Evolutionary conservation across 2,113 vertebrate genomes (phyloP).

Genomic region (Phasianus colchicus): DNA sequence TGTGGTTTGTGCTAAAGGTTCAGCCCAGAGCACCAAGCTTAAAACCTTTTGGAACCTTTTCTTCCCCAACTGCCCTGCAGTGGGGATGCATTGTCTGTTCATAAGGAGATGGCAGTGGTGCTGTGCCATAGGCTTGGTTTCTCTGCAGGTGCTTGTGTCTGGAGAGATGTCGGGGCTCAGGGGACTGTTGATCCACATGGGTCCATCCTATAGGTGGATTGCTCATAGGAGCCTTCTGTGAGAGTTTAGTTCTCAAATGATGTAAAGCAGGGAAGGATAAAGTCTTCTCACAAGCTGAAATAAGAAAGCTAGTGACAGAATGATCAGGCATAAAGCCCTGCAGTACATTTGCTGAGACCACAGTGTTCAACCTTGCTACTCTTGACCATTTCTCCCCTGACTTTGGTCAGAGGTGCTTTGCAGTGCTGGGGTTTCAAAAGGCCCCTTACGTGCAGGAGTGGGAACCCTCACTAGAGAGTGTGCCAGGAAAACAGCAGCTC

Average conservation of each 20-base stretch:
- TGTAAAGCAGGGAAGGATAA: neutral
- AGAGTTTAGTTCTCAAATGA: neutral
- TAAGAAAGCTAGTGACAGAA: neutral
- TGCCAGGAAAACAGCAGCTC: neutral
- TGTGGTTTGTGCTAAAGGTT: neutral
- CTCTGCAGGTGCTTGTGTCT: neutral
- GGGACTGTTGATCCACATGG: neutral
- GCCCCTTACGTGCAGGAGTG: neutral
- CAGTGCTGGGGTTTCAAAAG: fast-evolving
- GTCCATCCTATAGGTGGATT: neutral
- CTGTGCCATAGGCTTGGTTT: neutral
- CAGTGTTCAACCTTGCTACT: neutral
- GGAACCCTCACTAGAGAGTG: neutral
- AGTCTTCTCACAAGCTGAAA: neutral
- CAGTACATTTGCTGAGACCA: neutral
- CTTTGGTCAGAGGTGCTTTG: neutral
- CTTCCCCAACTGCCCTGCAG: fast-evolving
- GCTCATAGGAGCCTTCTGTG: neutral
- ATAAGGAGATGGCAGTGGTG: fast-evolving
- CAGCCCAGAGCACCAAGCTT: neutral
- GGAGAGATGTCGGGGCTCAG: neutral
- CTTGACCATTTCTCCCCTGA: neutral
- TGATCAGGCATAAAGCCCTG: neutral
- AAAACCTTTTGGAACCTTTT: neutral
- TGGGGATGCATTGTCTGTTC: fast-evolving